Conservation (phyloP, 2,888 invertebrate genomes). For the Drosophila multiciliata region DNA sequence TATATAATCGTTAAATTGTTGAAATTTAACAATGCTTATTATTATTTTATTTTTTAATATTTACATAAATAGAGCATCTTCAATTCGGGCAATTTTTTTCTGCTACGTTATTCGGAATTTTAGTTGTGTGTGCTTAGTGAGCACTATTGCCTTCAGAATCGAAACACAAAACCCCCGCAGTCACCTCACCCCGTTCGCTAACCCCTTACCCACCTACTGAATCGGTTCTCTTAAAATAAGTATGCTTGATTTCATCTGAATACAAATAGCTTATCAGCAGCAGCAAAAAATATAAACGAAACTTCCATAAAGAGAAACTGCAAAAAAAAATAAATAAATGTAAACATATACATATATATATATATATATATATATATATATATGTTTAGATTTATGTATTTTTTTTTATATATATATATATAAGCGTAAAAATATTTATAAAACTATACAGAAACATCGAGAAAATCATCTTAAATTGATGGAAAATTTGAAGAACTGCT, state of each 20-base stretch:
- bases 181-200: background rate
- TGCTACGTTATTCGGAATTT: slow-evolving; percentile 39
- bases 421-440: background rate
- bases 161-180: slow-evolving; percentile 7
- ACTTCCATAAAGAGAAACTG: background rate
- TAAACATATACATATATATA: background rate
- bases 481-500: background rate
- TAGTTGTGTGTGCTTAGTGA: slow-evolving; percentile 45
- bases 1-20: background rate
- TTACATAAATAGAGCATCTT: background rate
- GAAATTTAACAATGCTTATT: background rate
- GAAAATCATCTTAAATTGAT: background rate
- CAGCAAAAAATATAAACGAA: slow-evolving; percentile 3
- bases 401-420: too few species aligned
- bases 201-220: background rate
- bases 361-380: too few species aligned
- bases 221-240: slow-evolving; percentile 13
- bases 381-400: too few species aligned
- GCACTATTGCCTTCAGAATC: slow-evolving; percentile 11
- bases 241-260: slow-evolving; percentile 67
- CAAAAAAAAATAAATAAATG: background rate
- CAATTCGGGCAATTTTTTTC: background rate
- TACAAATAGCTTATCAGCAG: slow-evolving; percentile 72
- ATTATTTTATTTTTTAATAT: background rate
- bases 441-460: slow-evolving; percentile 17